phyloP scores from a whole-genome alignment of 1,140 invertebrate species.

The Nasonia giraulti region DNA sequence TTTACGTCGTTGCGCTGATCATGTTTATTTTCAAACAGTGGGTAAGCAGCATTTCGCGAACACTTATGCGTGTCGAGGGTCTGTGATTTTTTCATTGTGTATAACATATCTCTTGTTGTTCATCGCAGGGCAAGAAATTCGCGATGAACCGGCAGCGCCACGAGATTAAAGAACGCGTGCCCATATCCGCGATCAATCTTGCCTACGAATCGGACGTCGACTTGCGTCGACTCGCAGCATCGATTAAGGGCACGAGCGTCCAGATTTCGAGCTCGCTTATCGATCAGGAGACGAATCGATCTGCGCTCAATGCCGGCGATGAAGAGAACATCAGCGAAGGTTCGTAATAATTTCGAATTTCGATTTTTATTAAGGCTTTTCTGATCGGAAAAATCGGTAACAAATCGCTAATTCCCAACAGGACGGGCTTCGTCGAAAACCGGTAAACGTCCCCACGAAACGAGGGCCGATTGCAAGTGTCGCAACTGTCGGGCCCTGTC shows the following conservation, averaged over 20 bases:
- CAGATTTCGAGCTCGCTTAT: neutral
- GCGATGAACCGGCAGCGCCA: neutral
- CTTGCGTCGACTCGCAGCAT: neutral
- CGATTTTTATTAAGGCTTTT: no score
- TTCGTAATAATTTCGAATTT: neutral
- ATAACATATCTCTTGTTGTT: neutral
- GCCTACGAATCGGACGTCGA: neutral
- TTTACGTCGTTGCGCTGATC: neutral
- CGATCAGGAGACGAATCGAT: neutral
- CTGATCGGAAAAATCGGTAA: neutral
- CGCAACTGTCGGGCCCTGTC: slow-evolving; percentile 50
- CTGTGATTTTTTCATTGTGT: neutral
- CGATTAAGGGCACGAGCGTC: neutral
- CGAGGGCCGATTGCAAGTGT: slow-evolving; percentile 34
- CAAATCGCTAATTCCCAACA: no score
- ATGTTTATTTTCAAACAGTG: slow-evolving; percentile 43
- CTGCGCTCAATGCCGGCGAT: neutral
- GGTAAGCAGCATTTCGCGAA: slow-evolving; percentile 3
- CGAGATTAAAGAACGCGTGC: neutral
- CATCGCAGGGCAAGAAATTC: slow-evolving; percentile 21
- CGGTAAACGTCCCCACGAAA: neutral
- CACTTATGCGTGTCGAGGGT: neutral
- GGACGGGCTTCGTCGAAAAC: neutral
- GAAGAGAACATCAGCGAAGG: neutral
- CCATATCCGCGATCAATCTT: slow-evolving; percentile 2